Evolutionary conservation across 2,888 invertebrate species (phyloP).

Genomic region (Thysanoteuthis rhombus): DNA sequence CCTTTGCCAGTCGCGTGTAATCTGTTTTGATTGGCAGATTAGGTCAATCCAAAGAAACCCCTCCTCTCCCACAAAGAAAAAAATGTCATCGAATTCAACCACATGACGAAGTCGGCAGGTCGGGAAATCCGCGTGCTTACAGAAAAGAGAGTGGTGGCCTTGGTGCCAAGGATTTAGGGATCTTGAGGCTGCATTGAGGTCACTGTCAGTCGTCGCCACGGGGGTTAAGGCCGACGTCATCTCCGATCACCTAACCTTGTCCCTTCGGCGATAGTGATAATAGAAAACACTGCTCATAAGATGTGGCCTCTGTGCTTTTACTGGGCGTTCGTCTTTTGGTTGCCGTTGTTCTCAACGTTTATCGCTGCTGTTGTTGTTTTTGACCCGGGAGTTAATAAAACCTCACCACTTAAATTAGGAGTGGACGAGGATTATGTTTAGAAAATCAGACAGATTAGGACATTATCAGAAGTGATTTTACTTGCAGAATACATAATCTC

Average conservation of each 20-base stretch:
- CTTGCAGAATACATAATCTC: not conserved
- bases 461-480: not conserved
- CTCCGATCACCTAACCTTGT: not conserved
- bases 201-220: not conserved
- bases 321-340: not conserved
- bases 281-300: not conserved
- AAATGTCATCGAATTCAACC: not conserved
- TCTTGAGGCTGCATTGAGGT: not conserved
- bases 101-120: not conserved
- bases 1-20: conserved; percentile 16
- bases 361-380: not conserved
- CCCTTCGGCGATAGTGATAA: not conserved
- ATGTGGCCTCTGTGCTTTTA: not conserved
- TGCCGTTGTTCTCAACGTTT: not conserved
- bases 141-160: not conserved
- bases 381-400: not conserved
- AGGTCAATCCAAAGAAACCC: not conserved
- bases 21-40: conserved; percentile 31
- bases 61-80: not conserved
- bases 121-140: not conserved
- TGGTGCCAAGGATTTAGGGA: not conserved
- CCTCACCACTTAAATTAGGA: conserved; percentile 12
- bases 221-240: not conserved
- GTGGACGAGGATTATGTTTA: not conserved
- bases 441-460: not conserved